Evolutionary conservation across 2,888 invertebrate species (phyloP).

Genomic region (Synergus laeviventris): DNA sequence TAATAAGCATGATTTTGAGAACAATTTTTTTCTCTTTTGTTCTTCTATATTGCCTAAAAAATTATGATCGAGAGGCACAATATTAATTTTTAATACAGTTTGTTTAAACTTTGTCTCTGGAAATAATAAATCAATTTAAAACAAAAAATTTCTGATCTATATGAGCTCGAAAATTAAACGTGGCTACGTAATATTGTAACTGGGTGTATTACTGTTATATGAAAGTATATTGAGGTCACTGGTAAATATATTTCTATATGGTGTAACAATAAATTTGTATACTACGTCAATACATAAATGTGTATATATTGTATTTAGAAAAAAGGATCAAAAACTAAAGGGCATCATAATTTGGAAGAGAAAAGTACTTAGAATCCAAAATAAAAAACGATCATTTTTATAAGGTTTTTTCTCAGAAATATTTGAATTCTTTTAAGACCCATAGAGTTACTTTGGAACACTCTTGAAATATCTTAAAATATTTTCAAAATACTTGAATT

Average conservation of each 20-base stretch:
- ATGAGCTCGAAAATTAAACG: background rate
- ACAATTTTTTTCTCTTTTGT: background rate
- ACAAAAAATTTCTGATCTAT: background rate
- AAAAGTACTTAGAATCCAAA: background rate
- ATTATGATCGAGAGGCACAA: slow-evolving; percentile 49
- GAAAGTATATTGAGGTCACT: slow-evolving; percentile 61
- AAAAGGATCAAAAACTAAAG: background rate
- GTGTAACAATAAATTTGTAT: slow-evolving; percentile 53
- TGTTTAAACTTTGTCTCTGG: background rate
- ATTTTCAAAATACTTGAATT: too few species aligned
- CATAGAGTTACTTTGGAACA: background rate
- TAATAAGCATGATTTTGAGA: background rate
- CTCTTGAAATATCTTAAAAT: too few species aligned
- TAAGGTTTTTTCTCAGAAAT: background rate
- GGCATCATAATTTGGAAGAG: background rate
- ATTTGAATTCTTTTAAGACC: background rate
- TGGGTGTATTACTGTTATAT: slow-evolving; percentile 56
- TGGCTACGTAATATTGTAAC: slow-evolving; percentile 39
- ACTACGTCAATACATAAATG: slow-evolving; percentile 54
- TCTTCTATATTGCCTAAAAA: background rate
- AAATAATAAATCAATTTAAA: background rate
- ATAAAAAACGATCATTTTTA: background rate
- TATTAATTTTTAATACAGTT: slow-evolving; percentile 25
- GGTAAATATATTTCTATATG: slow-evolving; percentile 59
- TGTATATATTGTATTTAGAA: slow-evolving; percentile 15